A percentile compares a stretch with the other conserved stretches of the same genome.
Conservation (phyloP, 2,113 vertebrate species). For the Phalacrocorax aristotelis region DNA sequence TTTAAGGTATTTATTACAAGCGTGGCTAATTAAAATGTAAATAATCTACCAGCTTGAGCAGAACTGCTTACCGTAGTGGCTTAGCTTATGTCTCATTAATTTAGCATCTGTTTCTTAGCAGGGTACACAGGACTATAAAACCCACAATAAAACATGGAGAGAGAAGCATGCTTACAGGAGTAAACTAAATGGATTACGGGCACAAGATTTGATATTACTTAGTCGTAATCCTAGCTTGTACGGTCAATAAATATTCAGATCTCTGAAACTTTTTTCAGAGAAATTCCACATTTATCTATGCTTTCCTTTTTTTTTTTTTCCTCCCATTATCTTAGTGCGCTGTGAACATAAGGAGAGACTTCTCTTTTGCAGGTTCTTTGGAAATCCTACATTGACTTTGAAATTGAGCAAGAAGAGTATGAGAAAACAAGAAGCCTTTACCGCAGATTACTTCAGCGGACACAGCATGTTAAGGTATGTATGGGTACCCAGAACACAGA, state of each 20-base stretch:
- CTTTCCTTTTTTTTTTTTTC: neutral
- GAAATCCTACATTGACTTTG: slow-evolving; percentile 99
- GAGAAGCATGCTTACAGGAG: neutral
- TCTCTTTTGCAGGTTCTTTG: slow-evolving; percentile 86
- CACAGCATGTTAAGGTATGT: slow-evolving; percentile 92
- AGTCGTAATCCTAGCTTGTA: accelerated
- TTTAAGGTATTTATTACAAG: neutral
- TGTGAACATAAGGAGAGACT: accelerated
- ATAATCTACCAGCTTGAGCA: neutral
- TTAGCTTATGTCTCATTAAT: neutral
- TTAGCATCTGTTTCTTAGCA: neutral
- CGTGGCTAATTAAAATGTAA: neutral
- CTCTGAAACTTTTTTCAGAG: neutral
- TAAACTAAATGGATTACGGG: neutral
- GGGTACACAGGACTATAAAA: neutral
- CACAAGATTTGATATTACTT: neutral
- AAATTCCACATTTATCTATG: neutral
- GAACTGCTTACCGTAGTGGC: neutral
- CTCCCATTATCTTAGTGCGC: neutral
- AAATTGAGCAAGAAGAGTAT: slow-evolving; percentile 97
- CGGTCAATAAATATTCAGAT: neutral
- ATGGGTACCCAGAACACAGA: neutral
- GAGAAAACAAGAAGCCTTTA: slow-evolving; percentile 93
- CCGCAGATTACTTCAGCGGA: slow-evolving; percentile 88
- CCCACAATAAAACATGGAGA: neutral